These are phyloP conservation scores for Podotricha telesiphe DNA, from an alignment of 2,888 invertebrate genomes.

Conservation along the genomic window DNA sequence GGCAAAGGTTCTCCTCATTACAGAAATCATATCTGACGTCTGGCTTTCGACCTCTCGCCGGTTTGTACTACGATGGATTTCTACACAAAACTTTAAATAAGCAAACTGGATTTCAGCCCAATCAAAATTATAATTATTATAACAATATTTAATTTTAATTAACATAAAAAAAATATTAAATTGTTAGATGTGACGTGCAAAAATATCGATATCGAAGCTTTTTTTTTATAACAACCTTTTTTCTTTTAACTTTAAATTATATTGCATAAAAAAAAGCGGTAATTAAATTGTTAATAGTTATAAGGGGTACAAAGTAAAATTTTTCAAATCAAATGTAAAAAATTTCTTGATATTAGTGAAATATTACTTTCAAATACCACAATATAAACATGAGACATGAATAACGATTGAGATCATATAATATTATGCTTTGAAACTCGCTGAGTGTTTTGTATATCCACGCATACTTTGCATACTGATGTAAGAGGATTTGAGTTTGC, in stretches of 20 bases:
- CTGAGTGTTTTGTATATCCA: constrained; percentile 24
- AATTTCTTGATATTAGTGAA: constrained; percentile 6
- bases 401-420: constrained; percentile 20
- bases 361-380: constrained; percentile 4
- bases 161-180: no score
- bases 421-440: constrained; percentile 20
- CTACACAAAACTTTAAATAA: constrained; percentile 62
- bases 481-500: constrained; percentile 78
- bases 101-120: constrained; percentile 59
- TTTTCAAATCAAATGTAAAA: background rate
- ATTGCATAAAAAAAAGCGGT: no score
- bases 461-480: constrained; percentile 71
- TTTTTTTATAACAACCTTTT: no score
- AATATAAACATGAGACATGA: constrained; percentile 21
- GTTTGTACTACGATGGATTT: constrained; percentile 77
- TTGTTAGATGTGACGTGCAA: no score
- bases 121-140: constrained; percentile 46
- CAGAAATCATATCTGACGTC: constrained; percentile 51
- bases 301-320: background rate
- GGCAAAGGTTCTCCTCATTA: constrained; percentile 60
- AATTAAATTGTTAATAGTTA: no score
- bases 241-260: no score
- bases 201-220: no score
- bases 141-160: constrained; percentile 12
- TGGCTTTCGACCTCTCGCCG: constrained; percentile 72